phyloP scores from a whole-genome alignment of 2,113 vertebrate species.

The Conger conger region DNA sequence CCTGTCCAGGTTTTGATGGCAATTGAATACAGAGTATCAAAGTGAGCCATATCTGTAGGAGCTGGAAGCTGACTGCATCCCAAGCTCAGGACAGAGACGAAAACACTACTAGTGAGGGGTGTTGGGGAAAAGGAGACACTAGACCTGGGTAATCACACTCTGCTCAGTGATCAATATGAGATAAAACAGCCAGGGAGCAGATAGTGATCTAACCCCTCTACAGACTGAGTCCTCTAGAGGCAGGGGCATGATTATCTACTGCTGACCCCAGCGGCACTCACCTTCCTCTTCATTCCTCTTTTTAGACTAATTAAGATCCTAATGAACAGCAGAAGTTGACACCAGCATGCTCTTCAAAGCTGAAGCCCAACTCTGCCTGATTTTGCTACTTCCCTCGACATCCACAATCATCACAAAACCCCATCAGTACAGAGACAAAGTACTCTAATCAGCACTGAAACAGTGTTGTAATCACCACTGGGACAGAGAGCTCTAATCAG shows the following conservation, averaged over 20 bases:
- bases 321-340: conserved; percentile 24
- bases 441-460: too few relatives aligned
- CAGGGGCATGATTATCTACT: background rate
- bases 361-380: too few relatives aligned
- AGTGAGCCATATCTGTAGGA: conserved; percentile 1
- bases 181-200: background rate
- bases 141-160: background rate
- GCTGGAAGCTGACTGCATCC: background rate
- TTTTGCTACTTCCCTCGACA: background rate
- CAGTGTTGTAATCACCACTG: background rate
- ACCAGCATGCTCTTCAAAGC: background rate
- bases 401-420: background rate
- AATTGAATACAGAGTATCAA: background rate
- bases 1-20: background rate
- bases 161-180: conserved; percentile 4
- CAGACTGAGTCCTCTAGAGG: conserved; percentile 42
- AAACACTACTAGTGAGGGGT: background rate
- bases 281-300: conserved; percentile 38
- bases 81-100: background rate
- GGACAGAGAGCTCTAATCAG: background rate
- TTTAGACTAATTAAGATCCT: conserved; percentile 56
- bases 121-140: background rate
- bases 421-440: too few relatives aligned
- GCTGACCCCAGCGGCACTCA: background rate
- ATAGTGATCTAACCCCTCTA: conserved; percentile 24